These are phyloP conservation scores for Cephus pulcher DNA, from an alignment of 2,888 invertebrate genomes.

Conservation along the genomic window DNA sequence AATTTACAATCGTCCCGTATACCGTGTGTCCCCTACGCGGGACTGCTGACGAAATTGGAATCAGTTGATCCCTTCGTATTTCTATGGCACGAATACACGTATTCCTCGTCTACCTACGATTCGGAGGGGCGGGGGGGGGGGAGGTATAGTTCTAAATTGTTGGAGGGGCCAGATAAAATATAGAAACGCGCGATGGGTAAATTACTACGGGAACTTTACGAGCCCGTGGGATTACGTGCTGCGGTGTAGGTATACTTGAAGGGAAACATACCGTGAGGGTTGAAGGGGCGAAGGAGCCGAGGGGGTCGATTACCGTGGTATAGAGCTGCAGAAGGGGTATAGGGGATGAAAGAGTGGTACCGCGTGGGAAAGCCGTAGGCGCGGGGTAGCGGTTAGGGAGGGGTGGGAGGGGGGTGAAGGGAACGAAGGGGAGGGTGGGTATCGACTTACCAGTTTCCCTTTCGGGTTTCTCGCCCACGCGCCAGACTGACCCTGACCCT, in stretches of 20 bases:
- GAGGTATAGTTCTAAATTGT: not conserved
- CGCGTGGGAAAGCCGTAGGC: slow-evolving; percentile 1
- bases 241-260: not conserved
- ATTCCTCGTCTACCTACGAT: not conserved
- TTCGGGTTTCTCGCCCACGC: slow-evolving; percentile 13
- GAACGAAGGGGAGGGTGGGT: not conserved
- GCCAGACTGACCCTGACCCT: slow-evolving; percentile 12
- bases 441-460: slow-evolving; percentile 9
- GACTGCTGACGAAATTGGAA: not conserved
- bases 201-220: not conserved
- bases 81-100: not conserved
- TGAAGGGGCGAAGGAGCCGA: not conserved
- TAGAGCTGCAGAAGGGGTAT: not conserved
- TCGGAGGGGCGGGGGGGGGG: too few species aligned
- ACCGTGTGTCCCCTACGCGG: not conserved
- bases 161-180: not conserved
- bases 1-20: not conserved
- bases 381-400: not conserved
- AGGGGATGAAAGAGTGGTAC: not conserved
- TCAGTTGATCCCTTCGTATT: not conserved
- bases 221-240: not conserved
- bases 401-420: not conserved
- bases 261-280: not conserved
- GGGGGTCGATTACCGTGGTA: not conserved
- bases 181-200: not conserved